Conservation (phyloP, 2,113 vertebrate genomes). For the Ophthalmolycus amberensis region DNA sequence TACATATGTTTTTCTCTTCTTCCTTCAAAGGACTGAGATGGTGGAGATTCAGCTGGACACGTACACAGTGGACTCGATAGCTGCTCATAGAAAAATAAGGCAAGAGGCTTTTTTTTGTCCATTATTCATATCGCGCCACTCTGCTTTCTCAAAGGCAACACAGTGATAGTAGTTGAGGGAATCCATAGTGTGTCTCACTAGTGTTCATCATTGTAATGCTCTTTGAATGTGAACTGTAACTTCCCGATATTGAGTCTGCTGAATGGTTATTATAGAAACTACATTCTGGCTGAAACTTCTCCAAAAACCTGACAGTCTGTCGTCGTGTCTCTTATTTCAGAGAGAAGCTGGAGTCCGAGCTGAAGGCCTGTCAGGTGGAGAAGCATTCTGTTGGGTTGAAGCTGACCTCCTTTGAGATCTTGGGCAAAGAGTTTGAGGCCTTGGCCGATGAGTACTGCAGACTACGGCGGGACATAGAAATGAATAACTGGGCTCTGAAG, state of each 20-base stretch:
- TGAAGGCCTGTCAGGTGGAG: conserved; percentile 68
- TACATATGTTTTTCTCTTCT: background rate
- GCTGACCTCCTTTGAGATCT: conserved; percentile 82
- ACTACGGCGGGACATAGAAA: conserved; percentile 76
- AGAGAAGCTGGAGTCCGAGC: conserved; percentile 72
- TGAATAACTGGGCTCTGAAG: conserved; percentile 82
- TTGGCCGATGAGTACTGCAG: conserved; percentile 82
- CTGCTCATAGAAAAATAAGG: conserved; percentile 87
- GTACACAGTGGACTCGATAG: conserved; percentile 85
- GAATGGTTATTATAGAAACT: background rate
- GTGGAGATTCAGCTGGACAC: conserved; percentile 86
- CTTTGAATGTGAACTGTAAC: background rate
- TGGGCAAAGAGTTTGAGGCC: conserved; percentile 81
- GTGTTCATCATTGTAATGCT: background rate
- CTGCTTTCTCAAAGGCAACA: background rate
- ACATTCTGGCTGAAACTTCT: background rate
- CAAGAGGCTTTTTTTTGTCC: conserved; percentile 50
- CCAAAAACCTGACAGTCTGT: background rate
- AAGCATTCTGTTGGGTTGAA: conserved; percentile 75
- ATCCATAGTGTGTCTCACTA: background rate
- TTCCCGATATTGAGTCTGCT: background rate
- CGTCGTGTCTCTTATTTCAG: conserved; percentile 54
- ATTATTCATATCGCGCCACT: background rate
- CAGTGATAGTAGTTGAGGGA: background rate
- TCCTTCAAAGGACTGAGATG: conserved; percentile 84